These are phyloP conservation scores for Psettodes erumei DNA, from an alignment of 2,113 vertebrate species.

Conservation along the genomic window DNA sequence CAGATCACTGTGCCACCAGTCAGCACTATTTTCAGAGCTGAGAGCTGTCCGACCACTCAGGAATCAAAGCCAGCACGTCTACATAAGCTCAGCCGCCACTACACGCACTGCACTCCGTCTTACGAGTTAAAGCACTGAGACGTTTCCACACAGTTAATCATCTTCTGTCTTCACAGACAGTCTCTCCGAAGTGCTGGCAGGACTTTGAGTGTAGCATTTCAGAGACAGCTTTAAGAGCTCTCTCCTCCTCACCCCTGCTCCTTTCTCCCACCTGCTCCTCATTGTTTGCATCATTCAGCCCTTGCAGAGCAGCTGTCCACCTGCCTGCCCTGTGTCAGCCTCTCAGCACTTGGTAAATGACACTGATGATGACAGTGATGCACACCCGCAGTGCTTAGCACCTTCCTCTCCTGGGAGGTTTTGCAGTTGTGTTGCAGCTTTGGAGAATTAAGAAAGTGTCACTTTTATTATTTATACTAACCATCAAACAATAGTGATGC, in stretches of 20 bases:
- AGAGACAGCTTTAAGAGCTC: slow-evolving; percentile 56
- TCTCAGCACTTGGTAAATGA: slow-evolving; percentile 65
- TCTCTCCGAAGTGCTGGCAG: slow-evolving; percentile 36
- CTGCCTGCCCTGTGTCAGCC: slow-evolving; percentile 59
- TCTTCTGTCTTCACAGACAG: slow-evolving; percentile 52
- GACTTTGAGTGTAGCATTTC: slow-evolving; percentile 57
- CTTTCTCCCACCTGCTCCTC: slow-evolving; percentile 42
- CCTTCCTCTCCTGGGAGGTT: slow-evolving; percentile 12
- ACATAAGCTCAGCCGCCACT: slow-evolving; percentile 62
- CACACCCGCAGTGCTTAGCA: slow-evolving; percentile 29
- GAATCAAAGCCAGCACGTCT: slow-evolving; percentile 70
- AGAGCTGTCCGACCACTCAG: slow-evolving; percentile 65
- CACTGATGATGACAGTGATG: slow-evolving; percentile 64
- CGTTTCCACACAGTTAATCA: slow-evolving; percentile 66
- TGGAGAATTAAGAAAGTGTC: neutral
- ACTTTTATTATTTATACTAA: slow-evolving; percentile 5
- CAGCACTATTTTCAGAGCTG: slow-evolving; percentile 74
- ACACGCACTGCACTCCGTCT: slow-evolving; percentile 32
- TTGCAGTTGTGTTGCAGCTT: slow-evolving; percentile 7
- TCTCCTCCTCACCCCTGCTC: slow-evolving; percentile 35
- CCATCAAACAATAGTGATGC: neutral
- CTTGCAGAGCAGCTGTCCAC: slow-evolving; percentile 62
- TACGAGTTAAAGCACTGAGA: slow-evolving; percentile 57
- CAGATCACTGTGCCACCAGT: slow-evolving; percentile 76
- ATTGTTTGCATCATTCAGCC: slow-evolving; percentile 61